A percentile compares a stretch with the other conserved stretches of the same genome.
phyloP scores from a whole-genome alignment of 2,113 vertebrate species.

The Trogon melanurus region DNA sequence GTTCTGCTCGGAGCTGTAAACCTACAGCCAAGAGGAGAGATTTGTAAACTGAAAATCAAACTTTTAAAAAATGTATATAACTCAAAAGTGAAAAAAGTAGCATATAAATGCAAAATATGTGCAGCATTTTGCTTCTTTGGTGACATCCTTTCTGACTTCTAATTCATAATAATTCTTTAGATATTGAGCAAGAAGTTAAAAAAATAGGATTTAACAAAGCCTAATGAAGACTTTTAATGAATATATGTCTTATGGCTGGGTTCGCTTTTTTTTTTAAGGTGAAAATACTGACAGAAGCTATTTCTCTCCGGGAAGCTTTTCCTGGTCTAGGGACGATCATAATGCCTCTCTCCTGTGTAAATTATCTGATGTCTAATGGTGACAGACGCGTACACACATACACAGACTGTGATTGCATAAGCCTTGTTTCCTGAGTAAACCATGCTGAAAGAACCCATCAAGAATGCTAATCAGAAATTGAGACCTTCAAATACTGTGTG shows the following conservation, averaged over 20 bases:
- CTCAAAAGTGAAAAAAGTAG: not conserved
- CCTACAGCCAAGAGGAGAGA: not conserved
- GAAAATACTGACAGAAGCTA: conserved; percentile 19
- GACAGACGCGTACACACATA: conserved; percentile 62
- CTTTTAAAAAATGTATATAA: not conserved
- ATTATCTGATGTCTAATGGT: conserved; percentile 67
- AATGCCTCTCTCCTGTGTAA: conserved; percentile 57
- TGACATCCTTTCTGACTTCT: not conserved
- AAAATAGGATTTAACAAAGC: not conserved
- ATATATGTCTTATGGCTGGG: not conserved
- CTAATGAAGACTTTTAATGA: not conserved
- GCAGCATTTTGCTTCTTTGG: not conserved
- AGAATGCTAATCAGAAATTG: conserved; percentile 59
- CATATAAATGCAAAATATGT: not conserved
- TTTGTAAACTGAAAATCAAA: not conserved
- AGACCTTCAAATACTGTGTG: not conserved
- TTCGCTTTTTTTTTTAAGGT: not conserved
- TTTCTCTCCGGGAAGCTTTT: conserved; percentile 37
- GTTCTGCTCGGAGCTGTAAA: not conserved
- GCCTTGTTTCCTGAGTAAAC: conserved; percentile 59
- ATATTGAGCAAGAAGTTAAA: not conserved
- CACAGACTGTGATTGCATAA: conserved; percentile 70
- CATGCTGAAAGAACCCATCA: conserved; percentile 59
- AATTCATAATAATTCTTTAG: not conserved
- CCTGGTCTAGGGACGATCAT: conserved; percentile 46